Evolutionary conservation across 2,797 vertebrate species (phyloP), one percentile per base, ranked within the genome.

Genomic region (Eidolon dupreanum): DNA sequence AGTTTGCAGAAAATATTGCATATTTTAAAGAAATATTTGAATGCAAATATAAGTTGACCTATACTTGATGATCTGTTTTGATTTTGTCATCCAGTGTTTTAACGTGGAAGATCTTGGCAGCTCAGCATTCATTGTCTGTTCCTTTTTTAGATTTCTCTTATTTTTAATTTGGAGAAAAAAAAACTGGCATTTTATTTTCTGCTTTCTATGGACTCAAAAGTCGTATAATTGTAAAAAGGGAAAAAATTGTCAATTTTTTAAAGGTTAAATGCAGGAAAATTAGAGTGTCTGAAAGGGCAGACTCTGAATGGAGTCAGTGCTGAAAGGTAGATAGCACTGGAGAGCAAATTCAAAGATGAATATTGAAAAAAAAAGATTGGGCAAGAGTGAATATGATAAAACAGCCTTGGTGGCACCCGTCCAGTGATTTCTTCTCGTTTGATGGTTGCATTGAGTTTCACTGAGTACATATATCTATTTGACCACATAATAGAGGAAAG

Each of bases 201-300:
- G 33, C 51, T 71, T 97, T 93, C 61, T 88, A 81, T 90, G 57
- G 84, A 86, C 57, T 96, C 83, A 86, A 95, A 96, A 97, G 83
- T 93, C 95, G 96, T 78, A 97, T 93, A 96, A 97, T 95, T 94
- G 53, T 92, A 95, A 96, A 97, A 36, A 89, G 59, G 24, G 94
- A 65, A 87, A 96, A 97, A 96, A 97, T 17, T 95, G 96, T 97
- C 96, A 97, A 89, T 92, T 96, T 95, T 95, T 97, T 90, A 96
- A 97, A 98, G 96, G 93, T 98, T 97, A 97, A 98, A 86, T 63
- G 86, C 66, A 71, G 55, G 81, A 53, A 86, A 97, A 96, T 78
- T 87, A 93, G 93, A 90, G 51, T 94, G 17, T 41, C 88, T 68
- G 65, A 95, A 97, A 98, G 92, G 86, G 79, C 59, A 93, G 41